Base-by-base conservation (phyloP, 1,140 invertebrate species). In the Listronotus bonariensis region DNA sequence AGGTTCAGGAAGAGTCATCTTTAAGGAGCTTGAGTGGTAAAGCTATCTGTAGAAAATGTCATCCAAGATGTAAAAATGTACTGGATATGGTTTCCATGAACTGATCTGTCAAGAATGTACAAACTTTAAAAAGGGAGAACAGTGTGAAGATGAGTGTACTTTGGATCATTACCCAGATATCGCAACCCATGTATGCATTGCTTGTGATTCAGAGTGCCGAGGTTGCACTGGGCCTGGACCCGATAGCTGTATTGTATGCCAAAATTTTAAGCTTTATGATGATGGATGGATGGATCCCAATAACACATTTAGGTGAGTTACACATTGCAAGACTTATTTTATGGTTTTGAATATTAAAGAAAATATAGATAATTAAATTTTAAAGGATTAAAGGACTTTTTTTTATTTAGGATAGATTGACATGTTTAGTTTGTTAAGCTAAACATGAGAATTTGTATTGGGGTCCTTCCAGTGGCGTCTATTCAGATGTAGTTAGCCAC, bases 91-190 rank as follows among this genome's bases (percentile, higher is more conserved):
- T 10, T 92, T 93, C 66, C 92, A 95, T 70, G 86, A 88, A 60
- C 86, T 88, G 72, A 87, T 92, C 7, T 96, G 94, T 76, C 87
- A 90, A 73, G 88, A 93, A 70, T 97, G 94, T 76, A 85, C 87
- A 6, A 88, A 88, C 43, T 96, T 91, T 75, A 92, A 92, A 71
- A 84, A 88, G 56, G 91, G 90, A 0, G 92, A 96, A 71, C 92
- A 94, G 73, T 97, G 95, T 75, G 93, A 95, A 76, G 89, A 94
- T 49, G 90, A 95, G 75, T 98, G 96, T 78, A 89, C 92, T 0
- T 74, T 82, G 0, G 92, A 95, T 80, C 87, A 95, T 72, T 96
- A 88, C 75, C 89, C 91, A 1, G 90, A 95, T 71, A 84, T 90
- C 18, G 80, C 80, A 0, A 85, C 83, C 12, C 86, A 88, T 64